These are phyloP conservation scores for Morone saxatilis DNA, from an alignment of 2,113 vertebrate genomes.

Conservation along the genomic window DNA sequence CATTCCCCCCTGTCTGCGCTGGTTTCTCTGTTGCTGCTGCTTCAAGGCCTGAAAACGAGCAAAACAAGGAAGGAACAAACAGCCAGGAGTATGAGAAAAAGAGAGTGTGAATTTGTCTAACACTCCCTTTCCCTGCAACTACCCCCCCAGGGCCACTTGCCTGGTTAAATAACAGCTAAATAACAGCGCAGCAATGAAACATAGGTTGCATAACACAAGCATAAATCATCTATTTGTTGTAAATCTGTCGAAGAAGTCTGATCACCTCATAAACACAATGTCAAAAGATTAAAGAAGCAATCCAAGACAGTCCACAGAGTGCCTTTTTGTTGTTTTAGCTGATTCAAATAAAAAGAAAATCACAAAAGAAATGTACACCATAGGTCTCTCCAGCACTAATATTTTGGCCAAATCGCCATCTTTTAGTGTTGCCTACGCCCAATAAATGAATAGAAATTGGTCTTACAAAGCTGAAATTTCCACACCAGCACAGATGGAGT, in stretches of 20 bases:
- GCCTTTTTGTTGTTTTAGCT: background rate
- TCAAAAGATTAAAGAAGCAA: constrained; percentile 22
- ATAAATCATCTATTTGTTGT: constrained; percentile 35
- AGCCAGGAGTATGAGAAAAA: constrained; percentile 36
- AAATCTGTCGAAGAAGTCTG: constrained; percentile 36
- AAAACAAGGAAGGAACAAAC: constrained; percentile 28
- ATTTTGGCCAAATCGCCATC: constrained; percentile 40
- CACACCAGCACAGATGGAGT: constrained; percentile 70
- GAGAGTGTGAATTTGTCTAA: constrained; percentile 28
- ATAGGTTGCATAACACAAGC: constrained; percentile 41
- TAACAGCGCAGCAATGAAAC: constrained; percentile 42
- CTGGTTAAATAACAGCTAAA: constrained; percentile 66
- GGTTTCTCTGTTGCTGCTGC: constrained; percentile 93
- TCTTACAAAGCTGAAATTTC: constrained; percentile 53
- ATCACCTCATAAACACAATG: constrained; percentile 29
- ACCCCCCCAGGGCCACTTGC: constrained; percentile 34
- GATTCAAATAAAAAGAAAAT: background rate
- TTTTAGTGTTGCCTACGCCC: constrained; percentile 26
- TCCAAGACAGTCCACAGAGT: background rate
- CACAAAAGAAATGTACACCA: constrained; percentile 15
- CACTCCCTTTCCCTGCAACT: constrained; percentile 29
- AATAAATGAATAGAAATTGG: constrained; percentile 52
- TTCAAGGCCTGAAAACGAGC: constrained; percentile 88
- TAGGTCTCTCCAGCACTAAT: background rate
- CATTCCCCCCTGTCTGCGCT: constrained; percentile 90